Evolutionary conservation across 37 sponge, comb jelly and placozoan genomes (phyloP).

Genomic region (Chondrosia reniformis): DNA sequence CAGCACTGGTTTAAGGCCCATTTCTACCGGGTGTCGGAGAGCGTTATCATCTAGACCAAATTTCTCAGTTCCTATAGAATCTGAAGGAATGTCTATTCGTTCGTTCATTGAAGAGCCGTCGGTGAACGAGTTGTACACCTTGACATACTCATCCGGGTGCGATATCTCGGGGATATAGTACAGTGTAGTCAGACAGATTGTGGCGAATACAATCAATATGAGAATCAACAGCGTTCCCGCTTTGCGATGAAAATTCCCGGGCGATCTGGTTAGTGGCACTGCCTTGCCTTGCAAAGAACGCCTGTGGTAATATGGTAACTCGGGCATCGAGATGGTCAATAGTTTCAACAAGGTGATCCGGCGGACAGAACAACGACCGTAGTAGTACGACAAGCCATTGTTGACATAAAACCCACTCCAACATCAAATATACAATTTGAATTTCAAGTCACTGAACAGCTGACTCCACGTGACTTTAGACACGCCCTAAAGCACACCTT

Average conservation of each 20-base stretch:
- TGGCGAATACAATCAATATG: slow-evolving; percentile 5
- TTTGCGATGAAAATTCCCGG: slow-evolving; percentile 1
- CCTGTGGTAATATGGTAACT: slow-evolving; percentile 18
- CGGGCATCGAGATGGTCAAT: too few relatives aligned
- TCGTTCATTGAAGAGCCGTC: too few relatives aligned
- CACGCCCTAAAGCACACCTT: too few relatives aligned
- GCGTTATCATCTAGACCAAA: not conserved
- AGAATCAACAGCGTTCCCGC: slow-evolving; percentile 8
- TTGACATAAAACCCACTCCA: too few relatives aligned
- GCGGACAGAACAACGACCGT: too few relatives aligned
- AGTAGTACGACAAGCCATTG: too few relatives aligned
- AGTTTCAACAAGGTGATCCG: too few relatives aligned
- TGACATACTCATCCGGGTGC: slow-evolving; percentile 9
- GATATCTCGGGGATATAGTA: slow-evolving; percentile 21
- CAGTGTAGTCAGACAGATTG: slow-evolving; percentile 13
- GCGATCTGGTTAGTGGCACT: not conserved
- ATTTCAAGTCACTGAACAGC: too few relatives aligned
- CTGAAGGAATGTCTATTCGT: too few relatives aligned
- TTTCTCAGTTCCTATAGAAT: not conserved
- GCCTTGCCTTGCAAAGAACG: slow-evolving; percentile 4
- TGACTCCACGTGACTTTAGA: too few relatives aligned
- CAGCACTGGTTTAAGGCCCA: too few relatives aligned
- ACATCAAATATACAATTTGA: too few relatives aligned
- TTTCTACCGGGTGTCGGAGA: not conserved
- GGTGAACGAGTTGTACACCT: not conserved